phyloP scores from a whole-genome alignment of 2,888 invertebrate genomes.

The Apotomis capreana region DNA sequence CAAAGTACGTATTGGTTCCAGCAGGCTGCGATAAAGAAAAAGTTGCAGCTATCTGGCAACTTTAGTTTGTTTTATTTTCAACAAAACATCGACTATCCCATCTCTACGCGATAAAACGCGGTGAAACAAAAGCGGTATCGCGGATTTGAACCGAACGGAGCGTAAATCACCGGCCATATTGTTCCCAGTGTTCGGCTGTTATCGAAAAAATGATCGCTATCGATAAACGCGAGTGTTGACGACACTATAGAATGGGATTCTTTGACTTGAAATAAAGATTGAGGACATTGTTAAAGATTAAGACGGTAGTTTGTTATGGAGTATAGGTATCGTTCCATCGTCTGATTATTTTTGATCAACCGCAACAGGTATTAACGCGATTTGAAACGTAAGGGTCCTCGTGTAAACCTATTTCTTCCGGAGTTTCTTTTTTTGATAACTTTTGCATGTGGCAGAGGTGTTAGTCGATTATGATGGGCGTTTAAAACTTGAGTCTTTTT shows the following conservation, averaged over 20 bases:
- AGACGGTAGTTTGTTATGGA: background rate
- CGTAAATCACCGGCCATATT: conserved; percentile 76
- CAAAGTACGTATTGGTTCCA: background rate
- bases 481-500: too few species aligned
- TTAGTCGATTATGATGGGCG: too few species aligned
- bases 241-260: conserved; percentile 45
- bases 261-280: conserved; percentile 24
- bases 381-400: too few species aligned
- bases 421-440: too few species aligned
- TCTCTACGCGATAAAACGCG: conserved; percentile 69
- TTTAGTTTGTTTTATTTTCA: conserved; percentile 16
- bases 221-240: conserved; percentile 55
- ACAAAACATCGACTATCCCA: conserved; percentile 38
- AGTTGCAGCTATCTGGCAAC: conserved; percentile 3
- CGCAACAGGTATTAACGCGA: too few species aligned
- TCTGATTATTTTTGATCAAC: too few species aligned
- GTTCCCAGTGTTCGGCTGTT: conserved; percentile 63
- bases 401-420: too few species aligned
- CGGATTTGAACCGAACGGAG: conserved; percentile 70
- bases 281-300: background rate
- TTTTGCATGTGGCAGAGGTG: too few species aligned
- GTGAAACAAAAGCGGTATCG: conserved; percentile 77
- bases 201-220: conserved; percentile 62
- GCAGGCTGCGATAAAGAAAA: background rate
- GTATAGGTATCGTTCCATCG: background rate